Conservation (phyloP, 1,140 invertebrate genomes). For the Fopius arisanus region DNA sequence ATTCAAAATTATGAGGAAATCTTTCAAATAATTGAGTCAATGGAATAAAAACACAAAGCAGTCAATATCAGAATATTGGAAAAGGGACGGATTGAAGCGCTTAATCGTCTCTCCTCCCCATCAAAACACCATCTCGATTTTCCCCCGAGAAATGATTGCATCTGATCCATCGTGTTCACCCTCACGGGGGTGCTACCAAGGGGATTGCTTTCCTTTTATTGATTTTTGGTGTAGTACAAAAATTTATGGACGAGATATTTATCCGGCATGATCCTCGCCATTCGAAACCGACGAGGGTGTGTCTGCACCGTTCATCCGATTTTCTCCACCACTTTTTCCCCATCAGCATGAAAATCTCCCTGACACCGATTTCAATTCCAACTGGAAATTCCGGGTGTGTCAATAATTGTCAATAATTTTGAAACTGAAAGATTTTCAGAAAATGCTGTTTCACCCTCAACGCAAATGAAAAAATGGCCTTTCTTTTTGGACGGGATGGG, state of each 20-base stretch:
- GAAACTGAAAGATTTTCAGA: no score
- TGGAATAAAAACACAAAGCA: neutral
- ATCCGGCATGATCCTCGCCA: constrained; percentile 15
- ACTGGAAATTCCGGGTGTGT: no score
- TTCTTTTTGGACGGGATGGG: neutral
- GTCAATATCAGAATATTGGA: no score
- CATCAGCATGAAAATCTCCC: no score
- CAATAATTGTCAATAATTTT: no score
- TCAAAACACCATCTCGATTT: neutral
- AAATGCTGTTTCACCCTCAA: no score
- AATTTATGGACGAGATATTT: constrained; percentile 28
- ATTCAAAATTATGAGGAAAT: no score
- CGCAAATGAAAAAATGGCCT: no score
- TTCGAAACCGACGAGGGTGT: neutral
- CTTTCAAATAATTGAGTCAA: no score
- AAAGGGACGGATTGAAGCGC: no score
- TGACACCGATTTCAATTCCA: no score
- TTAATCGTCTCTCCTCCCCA: neutral
- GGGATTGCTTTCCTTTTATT: constrained; percentile 2
- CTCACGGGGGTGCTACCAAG: neutral
- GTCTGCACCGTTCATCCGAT: constrained; percentile 9
- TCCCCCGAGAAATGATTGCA: neutral
- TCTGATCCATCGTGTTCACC: neutral
- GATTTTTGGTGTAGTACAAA: neutral
- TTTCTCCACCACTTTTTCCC: no score